These are phyloP conservation scores for Acanthaster planci DNA, from an alignment of 35 echinoderm and acorn worm genomes.

Conservation along the genomic window DNA sequence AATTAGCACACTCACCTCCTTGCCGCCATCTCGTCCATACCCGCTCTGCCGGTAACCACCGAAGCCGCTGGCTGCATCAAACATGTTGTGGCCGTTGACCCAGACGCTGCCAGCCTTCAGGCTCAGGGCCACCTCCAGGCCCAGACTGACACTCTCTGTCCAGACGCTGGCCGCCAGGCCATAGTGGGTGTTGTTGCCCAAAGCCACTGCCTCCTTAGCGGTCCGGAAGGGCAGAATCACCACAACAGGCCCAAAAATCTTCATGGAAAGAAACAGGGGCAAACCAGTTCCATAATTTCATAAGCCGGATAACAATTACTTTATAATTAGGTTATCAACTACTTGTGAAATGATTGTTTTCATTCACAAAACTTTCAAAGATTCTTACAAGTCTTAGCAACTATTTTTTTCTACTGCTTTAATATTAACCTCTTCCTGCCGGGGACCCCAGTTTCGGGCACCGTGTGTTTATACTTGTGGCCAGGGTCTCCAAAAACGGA, in stretches of 20 bases:
- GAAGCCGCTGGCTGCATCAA: slow-evolving; percentile 96
- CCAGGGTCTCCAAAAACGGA: too few relatives aligned
- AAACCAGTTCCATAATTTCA: background rate
- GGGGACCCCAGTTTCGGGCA: too few relatives aligned
- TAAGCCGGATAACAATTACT: too few relatives aligned
- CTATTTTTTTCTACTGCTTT: too few relatives aligned
- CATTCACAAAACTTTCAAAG: too few relatives aligned
- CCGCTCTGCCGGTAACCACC: slow-evolving; percentile 96
- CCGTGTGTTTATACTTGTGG: too few relatives aligned
- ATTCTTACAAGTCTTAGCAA: too few relatives aligned
- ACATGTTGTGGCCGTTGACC: slow-evolving; percentile 97
- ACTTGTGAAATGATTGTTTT: too few relatives aligned
- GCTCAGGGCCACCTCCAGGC: slow-evolving; percentile 80
- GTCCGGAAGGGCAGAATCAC: slow-evolving; percentile 92
- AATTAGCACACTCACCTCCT: slow-evolving; percentile 85
- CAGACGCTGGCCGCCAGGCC: slow-evolving; percentile 94
- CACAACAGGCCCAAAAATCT: slow-evolving; percentile 99
- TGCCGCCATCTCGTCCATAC: slow-evolving; percentile 95
- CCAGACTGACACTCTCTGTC: slow-evolving; percentile 96
- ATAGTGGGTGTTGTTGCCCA: slow-evolving; percentile 96
- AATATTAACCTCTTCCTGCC: too few relatives aligned
- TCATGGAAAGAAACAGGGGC: background rate
- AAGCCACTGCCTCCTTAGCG: slow-evolving; percentile 92
- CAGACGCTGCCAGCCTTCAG: slow-evolving; percentile 94
- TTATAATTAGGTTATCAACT: too few relatives aligned